A percentile compares a stretch with the other conserved stretches of the same genome.
Conservation (phyloP, 2,113 vertebrate genomes). For the Cyanoramphus novaezelandiae region DNA sequence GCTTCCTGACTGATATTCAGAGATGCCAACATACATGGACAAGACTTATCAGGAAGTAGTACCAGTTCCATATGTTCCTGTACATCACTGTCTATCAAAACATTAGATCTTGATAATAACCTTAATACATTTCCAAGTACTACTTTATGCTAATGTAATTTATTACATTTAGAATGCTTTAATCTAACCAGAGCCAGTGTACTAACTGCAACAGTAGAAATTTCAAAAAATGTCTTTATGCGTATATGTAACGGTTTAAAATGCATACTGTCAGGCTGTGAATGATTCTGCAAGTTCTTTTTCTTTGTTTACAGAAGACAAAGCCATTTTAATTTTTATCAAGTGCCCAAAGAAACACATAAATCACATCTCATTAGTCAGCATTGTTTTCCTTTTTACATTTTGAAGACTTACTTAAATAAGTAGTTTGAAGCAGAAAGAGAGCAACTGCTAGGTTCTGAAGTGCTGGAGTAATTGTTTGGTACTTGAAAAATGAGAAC, state of each 20-base stretch:
- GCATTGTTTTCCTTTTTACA: neutral
- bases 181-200: neutral
- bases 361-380: neutral
- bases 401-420: neutral
- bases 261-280: neutral
- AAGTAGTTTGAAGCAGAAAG: neutral
- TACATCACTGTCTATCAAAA: neutral
- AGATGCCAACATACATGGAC: neutral
- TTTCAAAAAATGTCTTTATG: neutral
- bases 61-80: neutral
- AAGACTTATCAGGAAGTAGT: neutral
- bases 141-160: neutral
- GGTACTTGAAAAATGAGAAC: neutral
- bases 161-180: neutral
- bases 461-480: neutral
- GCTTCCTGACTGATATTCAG: neutral
- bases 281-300: neutral
- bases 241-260: neutral
- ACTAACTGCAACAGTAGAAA: neutral
- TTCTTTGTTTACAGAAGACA: neutral
- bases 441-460: neutral
- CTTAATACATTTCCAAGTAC: neutral
- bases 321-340: neutral
- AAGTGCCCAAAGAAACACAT: neutral
- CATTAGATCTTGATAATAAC: neutral